Evolutionary conservation across 2,797 vertebrate species (phyloP), one percentile per base, ranked within the genome.

Genomic region (Microcaecilia unicolor): DNA sequence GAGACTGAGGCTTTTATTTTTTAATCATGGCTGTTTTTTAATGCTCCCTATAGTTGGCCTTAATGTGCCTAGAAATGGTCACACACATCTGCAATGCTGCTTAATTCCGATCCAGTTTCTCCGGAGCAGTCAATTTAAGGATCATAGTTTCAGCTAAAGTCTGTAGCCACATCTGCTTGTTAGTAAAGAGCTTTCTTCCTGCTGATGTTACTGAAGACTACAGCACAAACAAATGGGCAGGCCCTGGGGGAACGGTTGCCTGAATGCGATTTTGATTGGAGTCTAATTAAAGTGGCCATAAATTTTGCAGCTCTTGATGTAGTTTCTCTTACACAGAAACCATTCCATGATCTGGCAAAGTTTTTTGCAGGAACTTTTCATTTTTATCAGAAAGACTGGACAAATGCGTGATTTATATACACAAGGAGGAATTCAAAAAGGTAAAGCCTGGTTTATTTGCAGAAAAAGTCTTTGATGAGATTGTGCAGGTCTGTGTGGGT

Each of bases 241-340:
- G 65, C 38, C 48, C 9, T n/a, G n/a, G 12, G 51, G 58, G 59
- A 65, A 48, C 53, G 48, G 39, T 58, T 69, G 38, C 29, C 44
- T 52, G 65, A 62, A 60, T 64, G 47, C 46, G 58, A 55, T 64
- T 65, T 67, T 69, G 61, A 67, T 66, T 65, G 53, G 65, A 64
- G 55, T 55, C 67, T 64, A 57, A 54, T 64, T 58, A 71, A 71
- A 71, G 70, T 65, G 57, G 44, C 45, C 34, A 51, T 62, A 58
- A 55, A 58, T 69, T 61, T 57, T 59, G 32, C 18, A 1, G 0
- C 55, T 62, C 51, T 48, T 57, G 67, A 64, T 69, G 69, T 70
- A 55, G 41, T 32, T 58, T 67, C 53, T 31, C 4, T 16, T 44
- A 49, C 19, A 49, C 44, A 40, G 37, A 29, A 43, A 58, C 51